Evolutionary conservation across 1,140 invertebrate species (phyloP).

Genomic region (Heliconius himera): DNA sequence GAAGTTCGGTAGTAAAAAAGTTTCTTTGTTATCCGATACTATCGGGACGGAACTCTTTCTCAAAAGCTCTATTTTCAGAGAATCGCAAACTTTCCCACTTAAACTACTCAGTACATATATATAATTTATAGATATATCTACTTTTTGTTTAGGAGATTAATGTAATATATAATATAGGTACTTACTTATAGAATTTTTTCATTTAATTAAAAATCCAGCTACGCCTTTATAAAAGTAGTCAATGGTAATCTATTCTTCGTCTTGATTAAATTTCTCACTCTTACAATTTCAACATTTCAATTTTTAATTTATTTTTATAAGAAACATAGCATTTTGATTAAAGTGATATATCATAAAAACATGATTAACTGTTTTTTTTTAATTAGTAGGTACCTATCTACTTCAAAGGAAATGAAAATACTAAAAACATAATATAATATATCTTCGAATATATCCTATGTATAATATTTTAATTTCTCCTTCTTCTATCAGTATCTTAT

Average conservation of each 20-base stretch:
- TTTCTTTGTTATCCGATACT: conserved; percentile 79
- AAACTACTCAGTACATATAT: background rate
- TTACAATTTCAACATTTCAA: background rate
- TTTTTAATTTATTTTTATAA: background rate
- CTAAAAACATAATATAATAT: background rate
- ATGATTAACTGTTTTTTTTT: background rate
- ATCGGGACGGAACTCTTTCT: conserved; percentile 69
- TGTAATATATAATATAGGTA: background rate
- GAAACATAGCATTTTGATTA: background rate
- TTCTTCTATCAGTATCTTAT: conserved; percentile 21
- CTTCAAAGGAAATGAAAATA: background rate
- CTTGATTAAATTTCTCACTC: conserved; percentile 14
- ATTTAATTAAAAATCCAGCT: conserved; percentile 16
- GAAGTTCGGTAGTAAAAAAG: conserved; percentile 75
- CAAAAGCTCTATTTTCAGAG: conserved; percentile 48
- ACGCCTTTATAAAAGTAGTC: conserved; percentile 13
- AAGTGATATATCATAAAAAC: background rate
- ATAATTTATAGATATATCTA: background rate
- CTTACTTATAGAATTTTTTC: background rate
- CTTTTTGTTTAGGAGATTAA: background rate
- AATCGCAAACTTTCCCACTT: conserved; percentile 41
- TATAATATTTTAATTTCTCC: background rate
- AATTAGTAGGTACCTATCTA: background rate
- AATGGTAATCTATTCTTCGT: background rate
- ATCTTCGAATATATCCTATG: background rate